Conservation (phyloP, 2,113 vertebrate species). For the pig (Sus scrofa) region T2T-Sscrofa CM000824.6:192724001-192724500, state of each 20-base stretch:
- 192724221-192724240: background rate
- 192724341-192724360: background rate
- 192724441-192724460: background rate
- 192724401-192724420: background rate
- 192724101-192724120: background rate
- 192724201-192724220: background rate
- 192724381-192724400: background rate
- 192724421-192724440: background rate
- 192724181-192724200: background rate
- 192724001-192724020: background rate
- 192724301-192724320: background rate
- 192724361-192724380: constrained; percentile 9
- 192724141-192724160: background rate
- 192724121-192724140: background rate
- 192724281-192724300: background rate
- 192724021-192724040: background rate
- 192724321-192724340: background rate
- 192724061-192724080: background rate
- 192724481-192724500: background rate
- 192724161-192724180: background rate
- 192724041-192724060: background rate
- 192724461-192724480: background rate
- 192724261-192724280: background rate
- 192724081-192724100: background rate
- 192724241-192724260: background rate